phyloP scores from a whole-genome alignment of 2,888 invertebrate species.

The Drosophila borealis region DNA sequence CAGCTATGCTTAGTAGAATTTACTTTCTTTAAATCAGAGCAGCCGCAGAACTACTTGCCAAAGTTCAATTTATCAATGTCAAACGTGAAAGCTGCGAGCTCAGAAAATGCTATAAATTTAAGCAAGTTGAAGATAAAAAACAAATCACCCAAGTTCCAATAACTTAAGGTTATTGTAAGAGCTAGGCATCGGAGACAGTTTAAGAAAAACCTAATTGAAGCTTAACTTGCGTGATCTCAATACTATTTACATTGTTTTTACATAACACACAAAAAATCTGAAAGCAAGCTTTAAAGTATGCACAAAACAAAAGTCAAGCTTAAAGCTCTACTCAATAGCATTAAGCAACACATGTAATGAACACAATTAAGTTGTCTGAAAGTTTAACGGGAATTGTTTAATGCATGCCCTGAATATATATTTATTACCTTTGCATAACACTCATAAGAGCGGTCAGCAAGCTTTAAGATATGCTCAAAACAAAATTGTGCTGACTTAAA shows the following conservation, averaged over 20 bases:
- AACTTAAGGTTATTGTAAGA: constrained; percentile 9
- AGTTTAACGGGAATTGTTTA: too few species aligned
- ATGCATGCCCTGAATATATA: too few species aligned
- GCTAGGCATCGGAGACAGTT: neutral
- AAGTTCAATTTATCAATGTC: constrained; percentile 55
- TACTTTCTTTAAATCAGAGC: constrained; percentile 28
- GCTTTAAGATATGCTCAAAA: too few species aligned
- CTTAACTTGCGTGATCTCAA: too few species aligned
- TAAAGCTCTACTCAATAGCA: neutral
- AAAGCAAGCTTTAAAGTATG: too few species aligned
- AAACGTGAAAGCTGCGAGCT: constrained; percentile 4
- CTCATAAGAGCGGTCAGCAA: too few species aligned
- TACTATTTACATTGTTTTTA: too few species aligned
- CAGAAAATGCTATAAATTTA: constrained; percentile 24
- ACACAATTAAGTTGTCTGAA: neutral
- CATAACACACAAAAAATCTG: too few species aligned
- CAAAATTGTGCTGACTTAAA: neutral
- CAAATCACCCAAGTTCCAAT: constrained; percentile 25
- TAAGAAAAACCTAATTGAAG: neutral
- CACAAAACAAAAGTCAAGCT: neutral
- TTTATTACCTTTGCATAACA: too few species aligned
- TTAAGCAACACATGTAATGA: too few species aligned
- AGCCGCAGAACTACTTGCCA: constrained; percentile 28
- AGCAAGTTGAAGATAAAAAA: constrained; percentile 15
- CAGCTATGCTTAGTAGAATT: constrained; percentile 10